These are phyloP conservation scores for Pluvialis apricaria DNA, from an alignment of 2,113 vertebrate genomes.

Conservation along the genomic window DNA sequence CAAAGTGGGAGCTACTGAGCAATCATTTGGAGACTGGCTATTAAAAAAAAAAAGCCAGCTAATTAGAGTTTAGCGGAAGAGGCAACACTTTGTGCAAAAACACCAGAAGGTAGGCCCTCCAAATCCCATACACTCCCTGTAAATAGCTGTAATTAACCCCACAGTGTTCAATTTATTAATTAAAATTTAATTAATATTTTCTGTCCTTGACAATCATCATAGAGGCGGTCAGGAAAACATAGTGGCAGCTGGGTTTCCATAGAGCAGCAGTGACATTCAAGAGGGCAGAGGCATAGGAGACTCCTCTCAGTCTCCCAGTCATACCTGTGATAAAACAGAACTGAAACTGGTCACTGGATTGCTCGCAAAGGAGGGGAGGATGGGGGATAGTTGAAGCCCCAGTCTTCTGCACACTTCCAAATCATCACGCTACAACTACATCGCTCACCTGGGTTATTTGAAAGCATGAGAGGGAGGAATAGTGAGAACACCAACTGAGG, in stretches of 20 bases:
- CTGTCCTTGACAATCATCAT: neutral
- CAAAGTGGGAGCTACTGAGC: constrained; percentile 17
- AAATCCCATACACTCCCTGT: constrained; percentile 29
- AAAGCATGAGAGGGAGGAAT: neutral
- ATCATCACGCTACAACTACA: neutral
- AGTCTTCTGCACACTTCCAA: neutral
- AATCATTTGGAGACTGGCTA: neutral
- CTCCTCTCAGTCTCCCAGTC: neutral
- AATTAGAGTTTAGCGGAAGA: constrained; percentile 47
- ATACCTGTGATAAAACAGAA: neutral
- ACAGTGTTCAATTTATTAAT: constrained; percentile 57
- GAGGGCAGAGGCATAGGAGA: neutral
- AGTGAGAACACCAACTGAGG: neutral
- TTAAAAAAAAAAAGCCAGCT: neutral
- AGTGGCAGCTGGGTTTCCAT: constrained; percentile 13
- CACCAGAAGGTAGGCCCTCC: constrained; percentile 41
- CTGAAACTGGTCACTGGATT: neutral
- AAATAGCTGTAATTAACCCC: constrained; percentile 51
- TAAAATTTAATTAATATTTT: constrained; percentile 63
- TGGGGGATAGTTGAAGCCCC: neutral
- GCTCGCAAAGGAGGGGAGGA: neutral
- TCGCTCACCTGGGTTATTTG: neutral
- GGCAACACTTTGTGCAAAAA: constrained; percentile 23
- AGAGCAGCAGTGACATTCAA: neutral
- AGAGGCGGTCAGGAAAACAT: neutral